Evolutionary conservation across 2,113 vertebrate species (phyloP).

Genomic region (Cardinalis cardinalis): DNA sequence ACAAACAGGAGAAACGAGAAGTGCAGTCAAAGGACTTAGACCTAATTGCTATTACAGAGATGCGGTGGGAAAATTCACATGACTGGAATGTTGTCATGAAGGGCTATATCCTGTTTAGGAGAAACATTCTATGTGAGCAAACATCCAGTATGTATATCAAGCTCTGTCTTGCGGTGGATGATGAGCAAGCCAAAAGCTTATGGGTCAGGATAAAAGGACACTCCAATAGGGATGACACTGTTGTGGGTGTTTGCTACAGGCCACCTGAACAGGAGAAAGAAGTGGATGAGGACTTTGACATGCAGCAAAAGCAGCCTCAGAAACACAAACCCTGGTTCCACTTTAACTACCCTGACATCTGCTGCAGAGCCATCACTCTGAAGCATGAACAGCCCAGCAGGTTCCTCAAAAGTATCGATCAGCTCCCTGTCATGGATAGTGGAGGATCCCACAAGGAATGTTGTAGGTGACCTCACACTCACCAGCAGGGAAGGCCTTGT

Average conservation of each 20-base stretch:
- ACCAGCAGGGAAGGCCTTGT: background rate
- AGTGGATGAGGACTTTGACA: background rate
- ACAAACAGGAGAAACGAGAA: background rate
- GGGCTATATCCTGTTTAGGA: background rate
- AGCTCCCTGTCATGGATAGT: background rate
- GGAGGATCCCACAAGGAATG: background rate
- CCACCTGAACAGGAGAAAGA: fast-evolving
- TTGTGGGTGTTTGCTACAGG: background rate
- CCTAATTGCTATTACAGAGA: background rate
- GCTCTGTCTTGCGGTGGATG: background rate
- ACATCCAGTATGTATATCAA: background rate
- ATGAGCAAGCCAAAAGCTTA: background rate
- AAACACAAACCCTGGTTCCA: no score
- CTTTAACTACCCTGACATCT: no score
- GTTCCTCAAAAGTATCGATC: background rate
- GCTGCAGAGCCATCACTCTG: background rate
- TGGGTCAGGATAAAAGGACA: background rate
- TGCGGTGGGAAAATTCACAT: background rate
- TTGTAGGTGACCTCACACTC: background rate
- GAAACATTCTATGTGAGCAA: background rate
- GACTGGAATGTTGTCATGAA: background rate
- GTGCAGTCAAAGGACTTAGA: background rate
- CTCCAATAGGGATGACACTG: background rate
- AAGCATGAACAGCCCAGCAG: background rate
- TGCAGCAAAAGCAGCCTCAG: background rate